Percentiles rank a stretch among this genome's conserved stretches.
phyloP scores from a whole-genome alignment of 2,888 invertebrate species.

The Drosophila helvetica region DNA sequence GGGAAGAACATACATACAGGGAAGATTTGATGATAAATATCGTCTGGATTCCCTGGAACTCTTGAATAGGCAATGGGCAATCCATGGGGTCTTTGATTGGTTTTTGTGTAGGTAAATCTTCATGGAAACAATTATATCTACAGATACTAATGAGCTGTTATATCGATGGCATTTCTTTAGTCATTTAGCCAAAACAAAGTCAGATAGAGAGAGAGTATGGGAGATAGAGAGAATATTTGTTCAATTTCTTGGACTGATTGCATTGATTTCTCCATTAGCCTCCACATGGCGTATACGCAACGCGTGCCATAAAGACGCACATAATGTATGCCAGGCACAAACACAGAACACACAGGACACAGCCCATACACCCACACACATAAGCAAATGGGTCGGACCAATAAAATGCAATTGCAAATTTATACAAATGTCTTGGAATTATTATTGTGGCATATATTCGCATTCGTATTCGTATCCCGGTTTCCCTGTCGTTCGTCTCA shows the following conservation, averaged over 20 bases:
- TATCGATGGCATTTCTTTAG: no score
- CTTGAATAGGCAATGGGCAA: no score
- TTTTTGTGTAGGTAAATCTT: conserved; percentile 16
- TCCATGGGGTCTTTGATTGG: background rate
- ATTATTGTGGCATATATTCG: conserved; percentile 52
- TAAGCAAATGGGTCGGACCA: conserved; percentile 66
- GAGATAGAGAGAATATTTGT: conserved; percentile 30
- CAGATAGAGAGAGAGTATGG: no score
- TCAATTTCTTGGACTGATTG: conserved; percentile 34
- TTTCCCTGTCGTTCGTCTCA: conserved; percentile 32
- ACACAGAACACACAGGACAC: conserved; percentile 4
- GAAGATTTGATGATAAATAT: no score
- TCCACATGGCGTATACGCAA: conserved; percentile 41
- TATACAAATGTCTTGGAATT: conserved; percentile 70
- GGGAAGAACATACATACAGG: no score
- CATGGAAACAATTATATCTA: background rate
- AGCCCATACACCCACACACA: conserved; percentile 15
- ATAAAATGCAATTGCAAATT: conserved; percentile 76
- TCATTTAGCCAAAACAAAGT: no score
- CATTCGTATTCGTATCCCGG: conserved; percentile 28
- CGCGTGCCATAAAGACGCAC: conserved; percentile 28
- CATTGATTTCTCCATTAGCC: conserved; percentile 46
- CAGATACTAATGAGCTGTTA: background rate
- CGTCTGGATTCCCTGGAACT: background rate
- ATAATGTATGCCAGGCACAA: conserved; percentile 39